Percentiles rank a stretch among this genome's conserved stretches.
phyloP scores from a whole-genome alignment of 30 jellyfish, hydroid and myxozoan genomes.

The Aurelia aurita region DNA sequence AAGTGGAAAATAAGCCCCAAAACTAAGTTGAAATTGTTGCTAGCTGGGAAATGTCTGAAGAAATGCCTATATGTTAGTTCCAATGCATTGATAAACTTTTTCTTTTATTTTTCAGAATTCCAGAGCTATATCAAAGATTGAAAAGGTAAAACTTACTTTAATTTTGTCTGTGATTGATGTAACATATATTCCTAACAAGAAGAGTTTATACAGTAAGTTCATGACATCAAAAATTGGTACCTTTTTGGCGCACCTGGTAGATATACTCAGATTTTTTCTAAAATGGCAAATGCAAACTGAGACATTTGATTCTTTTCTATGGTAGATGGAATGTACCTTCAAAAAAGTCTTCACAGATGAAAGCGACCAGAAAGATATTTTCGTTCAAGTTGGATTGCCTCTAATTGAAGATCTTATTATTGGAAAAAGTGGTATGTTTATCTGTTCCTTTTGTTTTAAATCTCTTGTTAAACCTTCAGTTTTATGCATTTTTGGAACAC shows the following conservation, averaged over 20 bases:
- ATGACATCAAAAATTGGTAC: too few relatives aligned
- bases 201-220: too few relatives aligned
- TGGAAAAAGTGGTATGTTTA: slow-evolving; percentile 85
- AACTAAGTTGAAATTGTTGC: neutral
- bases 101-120: slow-evolving; percentile 18
- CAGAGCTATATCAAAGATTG: slow-evolving; percentile 41
- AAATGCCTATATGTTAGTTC: neutral
- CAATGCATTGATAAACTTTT: neutral
- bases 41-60: neutral
- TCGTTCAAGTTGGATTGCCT: slow-evolving; percentile 87
- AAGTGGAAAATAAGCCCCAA: neutral
- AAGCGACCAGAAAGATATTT: slow-evolving; percentile 67
- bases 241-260: neutral
- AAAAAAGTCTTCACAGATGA: slow-evolving; percentile 74
- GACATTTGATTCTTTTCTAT: neutral
- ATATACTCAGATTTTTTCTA: neutral
- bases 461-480: too few relatives aligned
- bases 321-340: slow-evolving; percentile 82
- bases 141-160: slow-evolving; percentile 15
- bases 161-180: neutral
- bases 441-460: neutral
- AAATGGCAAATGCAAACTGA: neutral
- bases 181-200: neutral
- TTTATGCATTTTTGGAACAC: too few relatives aligned
- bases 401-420: slow-evolving; percentile 79